Percentiles rank a stretch among this genome's conserved stretches.
These are phyloP conservation scores for Nothobranchius kuhntae DNA, from an alignment of 2,113 vertebrate species.

Conservation along the genomic window DNA sequence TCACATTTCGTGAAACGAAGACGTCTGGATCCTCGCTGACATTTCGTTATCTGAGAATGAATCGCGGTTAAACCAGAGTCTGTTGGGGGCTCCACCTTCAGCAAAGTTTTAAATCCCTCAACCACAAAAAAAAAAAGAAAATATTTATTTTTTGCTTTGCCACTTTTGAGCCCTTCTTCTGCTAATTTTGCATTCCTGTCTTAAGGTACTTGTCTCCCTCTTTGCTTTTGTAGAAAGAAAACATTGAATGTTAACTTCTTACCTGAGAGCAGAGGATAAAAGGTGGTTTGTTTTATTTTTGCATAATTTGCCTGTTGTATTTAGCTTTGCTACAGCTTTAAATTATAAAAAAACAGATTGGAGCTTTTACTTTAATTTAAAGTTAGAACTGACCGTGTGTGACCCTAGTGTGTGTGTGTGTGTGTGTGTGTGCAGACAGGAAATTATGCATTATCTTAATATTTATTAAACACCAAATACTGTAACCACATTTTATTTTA, in stretches of 20 bases:
- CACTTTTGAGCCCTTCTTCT: conserved; percentile 22
- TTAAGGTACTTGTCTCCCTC: conserved; percentile 10
- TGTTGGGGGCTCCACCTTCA: neutral
- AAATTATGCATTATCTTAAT: conserved; percentile 29
- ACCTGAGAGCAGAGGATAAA: conserved; percentile 27
- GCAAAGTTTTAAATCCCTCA: conserved; percentile 15
- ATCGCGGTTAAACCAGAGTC: conserved; percentile 10
- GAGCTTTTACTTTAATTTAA: neutral
- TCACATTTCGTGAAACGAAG: neutral
- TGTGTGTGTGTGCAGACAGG: conserved; percentile 27
- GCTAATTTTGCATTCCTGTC: conserved; percentile 22
- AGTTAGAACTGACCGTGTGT: neutral
- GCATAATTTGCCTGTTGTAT: neutral
- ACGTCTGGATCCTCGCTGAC: too few relatives aligned
- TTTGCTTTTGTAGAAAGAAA: conserved; percentile 6
- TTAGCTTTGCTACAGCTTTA: conserved; percentile 25
- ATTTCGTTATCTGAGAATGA: neutral
- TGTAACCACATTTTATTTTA: conserved; percentile 47
- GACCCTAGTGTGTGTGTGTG: conserved; percentile 9
- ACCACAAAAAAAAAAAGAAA: conserved; percentile 1
- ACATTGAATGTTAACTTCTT: conserved; percentile 32
- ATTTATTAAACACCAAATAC: conserved; percentile 71
- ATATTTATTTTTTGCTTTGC: conserved; percentile 20
- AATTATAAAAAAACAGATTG: conserved; percentile 11
- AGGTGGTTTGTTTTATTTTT: conserved; percentile 2